Evolutionary conservation across 2,888 invertebrate genomes (phyloP).

Genomic region (Lottia gigantea): DNA sequence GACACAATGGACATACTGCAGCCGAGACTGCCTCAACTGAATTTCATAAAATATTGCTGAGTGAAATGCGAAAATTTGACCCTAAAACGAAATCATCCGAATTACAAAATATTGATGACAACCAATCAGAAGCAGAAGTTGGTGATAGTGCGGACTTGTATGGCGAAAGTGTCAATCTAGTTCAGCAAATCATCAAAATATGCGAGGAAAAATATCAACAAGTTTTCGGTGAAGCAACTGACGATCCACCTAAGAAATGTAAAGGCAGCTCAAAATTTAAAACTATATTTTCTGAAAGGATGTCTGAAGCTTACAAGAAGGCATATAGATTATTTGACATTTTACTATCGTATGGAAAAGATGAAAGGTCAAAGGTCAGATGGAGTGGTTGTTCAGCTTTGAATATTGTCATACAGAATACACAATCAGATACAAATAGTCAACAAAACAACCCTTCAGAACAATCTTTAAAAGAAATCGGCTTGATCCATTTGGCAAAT

Average conservation of each 20-base stretch:
- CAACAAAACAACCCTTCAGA: constrained; percentile 17
- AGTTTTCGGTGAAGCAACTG: constrained; percentile 33
- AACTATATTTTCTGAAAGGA: constrained; percentile 47
- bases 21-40: constrained; percentile 61
- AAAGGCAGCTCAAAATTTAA: constrained; percentile 22
- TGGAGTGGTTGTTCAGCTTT: constrained; percentile 66
- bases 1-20: constrained; percentile 62
- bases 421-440: constrained; percentile 19
- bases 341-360: constrained; percentile 62
- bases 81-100: constrained; percentile 51
- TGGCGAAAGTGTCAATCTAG: constrained; percentile 45
- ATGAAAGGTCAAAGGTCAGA: constrained; percentile 62
- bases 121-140: constrained; percentile 42
- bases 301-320: constrained; percentile 55
- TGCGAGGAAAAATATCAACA: constrained; percentile 58
- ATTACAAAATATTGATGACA: constrained; percentile 47
- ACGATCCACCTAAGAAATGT: constrained; percentile 20
- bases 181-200: constrained; percentile 55
- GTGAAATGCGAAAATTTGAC: constrained; percentile 64
- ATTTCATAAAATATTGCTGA: constrained; percentile 58
- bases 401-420: constrained; percentile 51
- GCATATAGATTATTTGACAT: constrained; percentile 60
- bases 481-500: constrained; percentile 61
- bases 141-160: constrained; percentile 45
- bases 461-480: constrained; percentile 46